A percentile compares a stretch with the other conserved stretches of the same genome.
phyloP scores from a whole-genome alignment of 2,113 vertebrate species.

The Pollimyrus isidori region DNA sequence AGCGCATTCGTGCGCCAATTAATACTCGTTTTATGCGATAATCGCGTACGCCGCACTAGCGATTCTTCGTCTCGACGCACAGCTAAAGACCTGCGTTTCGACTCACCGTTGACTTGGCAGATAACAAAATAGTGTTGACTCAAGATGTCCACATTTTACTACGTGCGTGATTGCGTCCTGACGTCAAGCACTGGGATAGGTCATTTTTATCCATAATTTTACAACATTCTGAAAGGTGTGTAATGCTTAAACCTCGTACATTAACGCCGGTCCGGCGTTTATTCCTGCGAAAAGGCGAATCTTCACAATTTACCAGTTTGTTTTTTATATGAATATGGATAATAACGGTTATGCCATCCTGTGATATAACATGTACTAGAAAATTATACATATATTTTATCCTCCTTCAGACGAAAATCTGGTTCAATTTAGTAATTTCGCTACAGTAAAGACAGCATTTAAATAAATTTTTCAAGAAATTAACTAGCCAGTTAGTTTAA shows the following conservation, averaged over 20 bases:
- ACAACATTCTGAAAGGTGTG: slow-evolving; percentile 23
- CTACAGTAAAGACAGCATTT: not conserved
- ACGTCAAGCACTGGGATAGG: slow-evolving; percentile 53
- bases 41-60: not conserved
- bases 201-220: slow-evolving; percentile 33
- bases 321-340: not conserved
- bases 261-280: not conserved
- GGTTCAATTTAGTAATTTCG: not conserved
- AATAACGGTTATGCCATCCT: not conserved
- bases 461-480: not conserved
- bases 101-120: slow-evolving; percentile 27
- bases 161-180: slow-evolving; percentile 53
- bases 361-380: not conserved
- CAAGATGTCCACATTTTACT: slow-evolving; percentile 32
- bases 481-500: not conserved
- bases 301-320: not conserved
- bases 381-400: not conserved
- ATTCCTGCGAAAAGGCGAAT: not conserved
- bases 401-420: not conserved
- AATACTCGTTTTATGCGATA: not conserved
- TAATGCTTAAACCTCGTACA: slow-evolving; percentile 8
- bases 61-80: not conserved
- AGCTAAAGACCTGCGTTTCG: slow-evolving; percentile 33
- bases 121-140: slow-evolving; percentile 18
- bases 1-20: slow-evolving; percentile 31